Conservation (phyloP, 1,140 invertebrate genomes). For the Trichonephila inaurata region DNA sequence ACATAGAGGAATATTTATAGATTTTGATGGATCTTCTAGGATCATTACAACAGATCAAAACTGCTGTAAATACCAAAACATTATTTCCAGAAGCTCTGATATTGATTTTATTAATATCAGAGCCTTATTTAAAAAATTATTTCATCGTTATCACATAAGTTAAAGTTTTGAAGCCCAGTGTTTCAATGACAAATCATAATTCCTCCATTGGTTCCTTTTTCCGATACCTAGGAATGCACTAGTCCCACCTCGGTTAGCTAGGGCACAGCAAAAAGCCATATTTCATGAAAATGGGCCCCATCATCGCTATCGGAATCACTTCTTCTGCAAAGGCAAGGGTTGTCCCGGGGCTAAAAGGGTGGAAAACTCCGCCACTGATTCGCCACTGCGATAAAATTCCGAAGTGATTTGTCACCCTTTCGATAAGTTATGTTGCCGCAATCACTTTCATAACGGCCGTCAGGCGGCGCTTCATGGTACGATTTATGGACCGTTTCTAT, state of each 20-base stretch:
- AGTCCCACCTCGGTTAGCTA: neutral
- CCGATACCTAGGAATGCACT: neutral
- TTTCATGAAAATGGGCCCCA: slow-evolving; percentile 56
- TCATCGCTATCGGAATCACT: slow-evolving; percentile 45
- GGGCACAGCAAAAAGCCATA: slow-evolving; percentile 14
- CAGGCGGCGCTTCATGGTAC: slow-evolving; percentile 2
- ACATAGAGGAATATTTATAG: too few relatives aligned
- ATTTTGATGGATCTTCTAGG: too few relatives aligned
- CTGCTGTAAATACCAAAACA: too few relatives aligned
- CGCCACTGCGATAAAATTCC: neutral
- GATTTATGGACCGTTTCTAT: neutral
- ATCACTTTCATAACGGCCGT: neutral
- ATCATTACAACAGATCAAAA: too few relatives aligned
- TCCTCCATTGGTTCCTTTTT: neutral
- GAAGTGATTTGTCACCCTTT: slow-evolving; percentile 32
- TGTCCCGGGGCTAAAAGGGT: slow-evolving; percentile 64
- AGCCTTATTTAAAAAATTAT: too few relatives aligned
- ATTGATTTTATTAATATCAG: too few relatives aligned
- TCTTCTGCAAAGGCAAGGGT: slow-evolving; percentile 31
- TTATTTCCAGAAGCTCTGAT: too few relatives aligned
- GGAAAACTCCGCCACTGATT: slow-evolving; percentile 52
- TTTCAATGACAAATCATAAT: too few relatives aligned
- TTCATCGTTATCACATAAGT: too few relatives aligned
- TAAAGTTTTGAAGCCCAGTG: too few relatives aligned
- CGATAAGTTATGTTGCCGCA: neutral